phyloP scores from a whole-genome alignment of 1,140 invertebrate genomes.

The Sycophila sp. region DNA sequence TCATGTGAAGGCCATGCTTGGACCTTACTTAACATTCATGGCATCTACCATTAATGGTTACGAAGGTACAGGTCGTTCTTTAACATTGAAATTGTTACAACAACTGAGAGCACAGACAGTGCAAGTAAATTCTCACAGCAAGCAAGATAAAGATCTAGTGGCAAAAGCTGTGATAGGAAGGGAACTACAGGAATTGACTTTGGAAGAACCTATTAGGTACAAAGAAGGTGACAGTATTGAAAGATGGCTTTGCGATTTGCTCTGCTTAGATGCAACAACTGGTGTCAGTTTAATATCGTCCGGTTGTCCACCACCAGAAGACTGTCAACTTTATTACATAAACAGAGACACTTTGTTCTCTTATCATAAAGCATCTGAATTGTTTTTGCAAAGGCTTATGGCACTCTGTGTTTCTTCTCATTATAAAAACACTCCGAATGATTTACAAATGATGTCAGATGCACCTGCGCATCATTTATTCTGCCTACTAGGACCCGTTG shows the following conservation, averaged over 20 bases:
- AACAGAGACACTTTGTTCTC: constrained; percentile 97
- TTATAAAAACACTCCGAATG: constrained; percentile 99
- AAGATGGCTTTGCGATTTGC: constrained; percentile 88
- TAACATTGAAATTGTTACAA: constrained; percentile 94
- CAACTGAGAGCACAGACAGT: constrained; percentile 80
- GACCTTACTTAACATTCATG: constrained; percentile 94
- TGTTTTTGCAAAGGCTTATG: constrained; percentile 92
- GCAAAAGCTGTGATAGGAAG: constrained; percentile 61
- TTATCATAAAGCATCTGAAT: constrained; percentile 95
- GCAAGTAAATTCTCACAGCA: constrained; percentile 58
- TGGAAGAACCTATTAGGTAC: constrained; percentile 97
- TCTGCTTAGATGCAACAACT: constrained; percentile 89
- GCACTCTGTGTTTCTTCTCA: constrained; percentile 96
- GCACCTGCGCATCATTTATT: constrained; percentile 98
- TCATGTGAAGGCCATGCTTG: constrained; percentile 89
- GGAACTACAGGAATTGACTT: constrained; percentile 70
- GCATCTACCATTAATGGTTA: constrained; percentile 98
- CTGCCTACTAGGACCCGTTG: constrained; percentile 89
- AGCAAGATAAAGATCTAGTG: constrained; percentile 61
- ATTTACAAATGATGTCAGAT: constrained; percentile 98
- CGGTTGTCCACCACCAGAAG: constrained; percentile 86
- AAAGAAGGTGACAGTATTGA: constrained; percentile 89
- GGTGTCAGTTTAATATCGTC: constrained; percentile 71
- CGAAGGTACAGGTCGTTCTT: constrained; percentile 96
- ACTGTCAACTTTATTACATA: constrained; percentile 92